Conservation (phyloP, 2,888 invertebrate species). For the Stegana nigrithorax region DNA sequence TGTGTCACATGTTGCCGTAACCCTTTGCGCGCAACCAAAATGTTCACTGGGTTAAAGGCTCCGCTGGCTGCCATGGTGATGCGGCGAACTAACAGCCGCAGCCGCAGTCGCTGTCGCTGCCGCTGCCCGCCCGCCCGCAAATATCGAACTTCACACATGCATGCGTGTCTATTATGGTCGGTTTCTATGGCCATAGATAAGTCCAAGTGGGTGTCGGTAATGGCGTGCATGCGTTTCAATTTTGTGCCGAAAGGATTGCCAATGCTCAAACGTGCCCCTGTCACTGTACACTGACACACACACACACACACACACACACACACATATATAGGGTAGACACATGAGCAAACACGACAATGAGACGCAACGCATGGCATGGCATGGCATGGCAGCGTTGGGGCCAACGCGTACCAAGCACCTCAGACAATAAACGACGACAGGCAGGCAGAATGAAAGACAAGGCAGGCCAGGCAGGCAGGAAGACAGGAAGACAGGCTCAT, state of each 20-base stretch:
- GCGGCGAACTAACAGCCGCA: too few species aligned
- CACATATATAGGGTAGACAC: not conserved
- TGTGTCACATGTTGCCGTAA: too few species aligned
- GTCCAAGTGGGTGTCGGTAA: slow-evolving; percentile 40
- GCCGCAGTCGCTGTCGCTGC: too few species aligned
- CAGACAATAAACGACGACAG: not conserved
- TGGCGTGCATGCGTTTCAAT: slow-evolving; percentile 26
- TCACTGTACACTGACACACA: not conserved
- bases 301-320: not conserved
- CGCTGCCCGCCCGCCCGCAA: not conserved
- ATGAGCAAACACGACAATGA: not conserved
- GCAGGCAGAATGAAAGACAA: not conserved
- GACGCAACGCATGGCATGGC: not conserved
- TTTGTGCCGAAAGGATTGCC: slow-evolving; percentile 8
- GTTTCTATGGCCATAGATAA: slow-evolving; percentile 44
- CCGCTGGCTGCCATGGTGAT: too few species aligned
- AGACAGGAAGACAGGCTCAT: slow-evolving; percentile 10
- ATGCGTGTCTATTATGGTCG: slow-evolving; percentile 46
- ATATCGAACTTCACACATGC: slow-evolving; percentile 33
- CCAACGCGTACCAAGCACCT: slow-evolving; percentile 55
- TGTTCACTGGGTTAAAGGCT: too few species aligned
- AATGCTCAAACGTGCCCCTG: too few species aligned
- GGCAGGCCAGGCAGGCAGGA: not conserved
- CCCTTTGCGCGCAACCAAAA: too few species aligned
- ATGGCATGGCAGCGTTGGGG: slow-evolving; percentile 38